Base-by-base conservation (phyloP, 1,140 invertebrate genomes). In the Heliothis virescens region DNA sequence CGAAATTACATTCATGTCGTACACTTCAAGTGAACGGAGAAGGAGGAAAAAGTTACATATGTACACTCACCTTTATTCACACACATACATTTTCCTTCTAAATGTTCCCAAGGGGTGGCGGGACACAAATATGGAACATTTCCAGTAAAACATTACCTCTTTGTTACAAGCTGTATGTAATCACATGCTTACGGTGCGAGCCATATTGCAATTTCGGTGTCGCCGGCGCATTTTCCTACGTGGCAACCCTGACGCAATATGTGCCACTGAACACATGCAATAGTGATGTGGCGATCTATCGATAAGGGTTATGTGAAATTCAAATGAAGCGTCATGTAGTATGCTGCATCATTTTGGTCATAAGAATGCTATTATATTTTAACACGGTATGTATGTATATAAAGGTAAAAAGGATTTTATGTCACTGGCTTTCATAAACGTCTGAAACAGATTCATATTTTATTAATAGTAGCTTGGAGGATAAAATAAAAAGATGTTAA, bases 141-240 rank as follows among this genome's bases (percentile, higher is more conserved):
- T 80, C 72, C 34, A 80, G 79, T 75, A 59, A 75, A 57, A 55
- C 72, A 65, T 74, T 52, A 75, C 50, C 52, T 77, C 74, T 52
- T 47, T 73, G 74, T 78, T 63, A 47, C 48, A 77, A 81, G 72
- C 77, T 81, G 72, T 79, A 82, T 74, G 83, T 88, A 88, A 86
- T 85, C 86, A 88, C 79, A 83, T 86, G 85, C 85, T 86, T 84
- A 87, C 75, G 50, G 81, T 83, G 59, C 73, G 81, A 85, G 79
- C 83, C 72, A 85, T 88, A 88, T 88, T 88, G 86, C 86, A 86
- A 80, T 86, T 88, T 87, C 65, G 82, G 71, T 83, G 83, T 86
- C 83, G 82, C 84, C 77, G 67, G 79, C 79, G 81, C 74, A 82
- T 82, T 84, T 84, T 86, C 72, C 82, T 34, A 80, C 79, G 82